phyloP scores from a whole-genome alignment of 2,888 invertebrate species.

The Gymnocheta viridis region DNA sequence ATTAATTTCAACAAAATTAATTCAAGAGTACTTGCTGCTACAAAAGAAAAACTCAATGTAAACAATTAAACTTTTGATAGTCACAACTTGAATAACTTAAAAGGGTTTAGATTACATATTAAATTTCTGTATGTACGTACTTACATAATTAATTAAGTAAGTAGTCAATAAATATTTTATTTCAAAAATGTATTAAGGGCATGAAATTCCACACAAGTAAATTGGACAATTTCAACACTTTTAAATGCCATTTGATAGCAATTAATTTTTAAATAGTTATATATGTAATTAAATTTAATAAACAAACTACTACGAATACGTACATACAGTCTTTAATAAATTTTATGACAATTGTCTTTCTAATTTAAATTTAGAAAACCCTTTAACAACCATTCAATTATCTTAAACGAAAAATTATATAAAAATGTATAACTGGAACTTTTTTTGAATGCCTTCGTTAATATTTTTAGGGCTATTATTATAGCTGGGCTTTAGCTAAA shows the following conservation, averaged over 20 bases:
- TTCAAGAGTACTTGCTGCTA: not conserved
- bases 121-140: too few species aligned
- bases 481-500: too few species aligned
- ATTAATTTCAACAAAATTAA: too few species aligned
- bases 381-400: too few species aligned
- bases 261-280: constrained; percentile 3
- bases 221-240: constrained; percentile 2
- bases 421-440: too few species aligned
- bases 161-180: not conserved
- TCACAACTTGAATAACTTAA: not conserved
- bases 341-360: not conserved
- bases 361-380: not conserved
- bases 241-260: not conserved
- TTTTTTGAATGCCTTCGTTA: too few species aligned
- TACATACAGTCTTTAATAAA: constrained; percentile 4
- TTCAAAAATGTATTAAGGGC: not conserved
- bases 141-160: too few species aligned
- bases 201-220: not conserved
- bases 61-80: not conserved
- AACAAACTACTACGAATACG: too few species aligned
- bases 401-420: too few species aligned
- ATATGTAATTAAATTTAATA: not conserved
- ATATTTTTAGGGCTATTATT: too few species aligned
- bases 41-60: not conserved
- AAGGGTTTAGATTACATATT: not conserved